Base-by-base conservation (phyloP, 2,888 invertebrate species). In the Oxystoma pomonae region DNA sequence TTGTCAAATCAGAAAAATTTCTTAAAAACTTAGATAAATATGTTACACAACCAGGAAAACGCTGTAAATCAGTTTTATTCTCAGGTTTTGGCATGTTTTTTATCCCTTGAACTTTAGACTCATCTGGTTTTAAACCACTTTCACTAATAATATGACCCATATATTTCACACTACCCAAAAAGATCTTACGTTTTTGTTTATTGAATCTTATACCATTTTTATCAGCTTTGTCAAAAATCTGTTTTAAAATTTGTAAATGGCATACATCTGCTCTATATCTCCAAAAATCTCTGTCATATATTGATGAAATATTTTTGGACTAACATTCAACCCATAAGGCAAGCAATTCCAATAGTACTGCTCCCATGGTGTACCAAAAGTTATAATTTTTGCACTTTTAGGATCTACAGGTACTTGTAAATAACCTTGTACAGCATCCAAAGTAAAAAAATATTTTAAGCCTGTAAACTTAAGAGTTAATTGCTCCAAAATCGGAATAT, bases 21-120 rank as follows among this genome's bases (percentile, higher is more conserved):
- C 67, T 65, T 12, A 73, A 63, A 58, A 69, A 73, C 64, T 69
- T 71, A 5, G 65, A 70, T 12, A 67, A 62, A 58, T 67, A 73
- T 20, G 70, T 73, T 0, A 72, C 64, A 57, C 67, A 66, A 0
- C 72, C 70, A 1, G 72, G 35, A 69, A 72, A 66, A 52, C 60
- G 62, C 22, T 66, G 65, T 12, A 68, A 16, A 35, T 69, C 65
- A 56, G 60, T 61, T 9, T 12, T n/a, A 50, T 50, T 50, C n/a
- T n/a, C 50, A 16, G 60, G 60, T 20, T 21, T 57, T 3, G 60
- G 60, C 60, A 60, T 60, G 3, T 60, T 22, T 19, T 1, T 55
- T 1, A 60, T 60, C 2, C 12, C 55, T 16, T 55, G 12, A 55
- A 12, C 55, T 16, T 9, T 9, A 12, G 9, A 9, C 16, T n/a